Conservation (phyloP, 2,888 invertebrate genomes). For the Folsomia candida region DNA sequence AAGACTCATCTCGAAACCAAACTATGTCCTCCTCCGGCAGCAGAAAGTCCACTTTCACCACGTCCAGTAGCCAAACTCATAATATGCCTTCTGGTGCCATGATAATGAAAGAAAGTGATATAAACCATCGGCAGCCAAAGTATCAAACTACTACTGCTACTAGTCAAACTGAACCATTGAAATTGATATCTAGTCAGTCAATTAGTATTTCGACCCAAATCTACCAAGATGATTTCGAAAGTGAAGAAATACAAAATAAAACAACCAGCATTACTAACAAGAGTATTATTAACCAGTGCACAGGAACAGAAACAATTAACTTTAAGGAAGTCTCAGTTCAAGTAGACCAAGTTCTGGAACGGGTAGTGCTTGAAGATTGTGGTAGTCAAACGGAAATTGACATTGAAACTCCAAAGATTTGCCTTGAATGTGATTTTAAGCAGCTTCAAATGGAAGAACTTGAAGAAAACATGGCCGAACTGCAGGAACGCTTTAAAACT, state of each 20-base stretch:
- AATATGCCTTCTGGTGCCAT: too few relatives aligned
- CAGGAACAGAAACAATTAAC: too few relatives aligned
- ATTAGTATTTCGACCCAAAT: not conserved
- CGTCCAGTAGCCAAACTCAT: too few relatives aligned
- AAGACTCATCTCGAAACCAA: not conserved
- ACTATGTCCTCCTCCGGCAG: not conserved
- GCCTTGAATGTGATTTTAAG: not conserved
- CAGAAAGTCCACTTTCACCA: too few relatives aligned
- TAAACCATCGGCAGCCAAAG: too few relatives aligned
- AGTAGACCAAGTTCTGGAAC: not conserved
- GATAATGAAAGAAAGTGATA: too few relatives aligned
- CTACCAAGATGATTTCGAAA: not conserved
- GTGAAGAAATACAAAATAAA: not conserved
- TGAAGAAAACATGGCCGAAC: not conserved
- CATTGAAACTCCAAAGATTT: not conserved
- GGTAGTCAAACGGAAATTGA: not conserved
- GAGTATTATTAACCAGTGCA: too few relatives aligned
- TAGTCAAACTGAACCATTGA: not conserved
- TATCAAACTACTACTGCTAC: not conserved
- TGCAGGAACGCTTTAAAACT: not conserved
- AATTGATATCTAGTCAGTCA: not conserved
- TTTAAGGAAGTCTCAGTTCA: not conserved
- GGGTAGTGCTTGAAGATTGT: not conserved
- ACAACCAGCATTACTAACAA: too few relatives aligned
- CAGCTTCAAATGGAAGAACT: slow-evolving; percentile 2